These are phyloP conservation scores for Phania funesta DNA, from an alignment of 2,888 invertebrate genomes.

Conservation along the genomic window DNA sequence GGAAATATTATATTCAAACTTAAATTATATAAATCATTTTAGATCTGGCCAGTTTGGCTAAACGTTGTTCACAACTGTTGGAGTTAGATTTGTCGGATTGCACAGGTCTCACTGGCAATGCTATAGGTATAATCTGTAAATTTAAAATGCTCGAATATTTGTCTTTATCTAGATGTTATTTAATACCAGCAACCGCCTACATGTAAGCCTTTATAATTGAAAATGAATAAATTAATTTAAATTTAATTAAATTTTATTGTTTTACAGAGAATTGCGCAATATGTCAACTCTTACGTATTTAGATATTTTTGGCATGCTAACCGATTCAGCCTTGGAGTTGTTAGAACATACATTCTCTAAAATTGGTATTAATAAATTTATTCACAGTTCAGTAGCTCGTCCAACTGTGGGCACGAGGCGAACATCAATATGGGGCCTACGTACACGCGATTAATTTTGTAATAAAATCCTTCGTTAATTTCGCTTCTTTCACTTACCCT, in stretches of 20 bases:
- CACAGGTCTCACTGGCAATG: constrained; percentile 84
- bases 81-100: constrained; percentile 96
- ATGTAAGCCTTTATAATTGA: constrained; percentile 82
- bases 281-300: constrained; percentile 86
- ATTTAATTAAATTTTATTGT: background rate
- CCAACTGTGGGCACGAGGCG: constrained; percentile 93
- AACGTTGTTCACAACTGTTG: constrained; percentile 86
- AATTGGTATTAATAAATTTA: constrained; percentile 87
- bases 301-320: constrained; percentile 91
- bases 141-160: constrained; percentile 87
- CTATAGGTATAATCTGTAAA: constrained; percentile 83
- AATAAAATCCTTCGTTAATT: background rate
- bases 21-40: constrained; percentile 62
- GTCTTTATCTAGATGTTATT: constrained; percentile 90
- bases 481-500: background rate
- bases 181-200: constrained; percentile 86
- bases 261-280: constrained; percentile 82
- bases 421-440: constrained; percentile 94
- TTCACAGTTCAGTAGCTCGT: constrained; percentile 91
- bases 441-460: constrained; percentile 86
- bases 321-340: constrained; percentile 81
- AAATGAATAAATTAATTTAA: background rate
- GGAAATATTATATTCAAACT: background rate
- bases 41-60: constrained; percentile 86
- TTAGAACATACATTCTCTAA: constrained; percentile 82